Percentiles rank a stretch among this genome's conserved stretches.
Evolutionary conservation across 2,113 vertebrate genomes (phyloP).

Genomic region (Paratilapia polleni): DNA sequence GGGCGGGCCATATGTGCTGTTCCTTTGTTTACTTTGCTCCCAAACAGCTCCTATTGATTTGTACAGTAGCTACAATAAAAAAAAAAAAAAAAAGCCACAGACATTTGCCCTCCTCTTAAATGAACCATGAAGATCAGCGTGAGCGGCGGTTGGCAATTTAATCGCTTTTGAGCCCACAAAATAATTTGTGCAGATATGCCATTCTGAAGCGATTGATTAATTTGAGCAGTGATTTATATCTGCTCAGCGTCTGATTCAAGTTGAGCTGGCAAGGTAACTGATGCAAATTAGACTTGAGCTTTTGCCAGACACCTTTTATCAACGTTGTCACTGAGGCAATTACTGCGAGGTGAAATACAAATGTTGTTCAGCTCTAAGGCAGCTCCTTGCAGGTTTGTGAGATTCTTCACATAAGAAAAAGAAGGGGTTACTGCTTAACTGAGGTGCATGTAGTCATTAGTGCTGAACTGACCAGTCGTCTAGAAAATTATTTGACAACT

Average conservation of each 20-base stretch:
- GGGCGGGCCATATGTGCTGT: conserved; percentile 63
- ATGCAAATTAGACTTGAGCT: conserved; percentile 71
- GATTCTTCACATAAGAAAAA: not conserved
- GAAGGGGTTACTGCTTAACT: not conserved
- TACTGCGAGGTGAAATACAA: conserved; percentile 56
- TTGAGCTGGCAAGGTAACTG: conserved; percentile 65
- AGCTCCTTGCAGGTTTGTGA: conserved; percentile 6
- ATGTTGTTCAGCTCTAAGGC: conserved; percentile 22
- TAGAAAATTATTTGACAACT: not conserved
- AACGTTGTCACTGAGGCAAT: conserved; percentile 64
- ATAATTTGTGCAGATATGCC: conserved; percentile 73
- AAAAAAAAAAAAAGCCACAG: conserved; percentile 54
- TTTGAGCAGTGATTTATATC: conserved; percentile 66
- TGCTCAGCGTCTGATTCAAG: conserved; percentile 32
- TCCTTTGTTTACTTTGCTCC: conserved; percentile 73
- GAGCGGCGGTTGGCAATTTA: conserved; percentile 59
- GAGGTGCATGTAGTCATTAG: not conserved
- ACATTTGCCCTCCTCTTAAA: conserved; percentile 73
- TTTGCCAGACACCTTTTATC: conserved; percentile 68
- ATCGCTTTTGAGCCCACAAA: conserved; percentile 69
- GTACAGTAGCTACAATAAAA: conserved; percentile 69
- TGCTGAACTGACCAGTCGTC: not conserved
- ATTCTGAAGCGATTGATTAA: conserved; percentile 64
- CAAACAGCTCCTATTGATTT: conserved; percentile 71
- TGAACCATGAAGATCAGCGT: conserved; percentile 70